Evolutionary conservation across 2,113 vertebrate genomes (phyloP).

Genomic region (Poeciliopsis occidentalis): DNA sequence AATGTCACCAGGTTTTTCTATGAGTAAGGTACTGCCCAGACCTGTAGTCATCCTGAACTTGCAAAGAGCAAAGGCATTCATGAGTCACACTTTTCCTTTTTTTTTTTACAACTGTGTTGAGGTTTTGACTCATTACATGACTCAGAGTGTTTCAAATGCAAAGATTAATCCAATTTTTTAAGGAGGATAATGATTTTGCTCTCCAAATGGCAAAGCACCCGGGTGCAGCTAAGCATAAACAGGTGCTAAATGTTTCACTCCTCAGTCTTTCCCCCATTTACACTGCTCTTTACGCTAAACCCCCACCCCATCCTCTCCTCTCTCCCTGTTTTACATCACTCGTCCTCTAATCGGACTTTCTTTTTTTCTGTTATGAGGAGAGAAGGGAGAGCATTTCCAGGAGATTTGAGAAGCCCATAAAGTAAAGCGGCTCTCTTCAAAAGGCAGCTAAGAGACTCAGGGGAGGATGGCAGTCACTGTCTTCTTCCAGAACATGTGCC

Average conservation of each 20-base stretch:
- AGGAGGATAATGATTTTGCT: slow-evolving; percentile 18
- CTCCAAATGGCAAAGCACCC: slow-evolving; percentile 1
- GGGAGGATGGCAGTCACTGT: slow-evolving; percentile 63
- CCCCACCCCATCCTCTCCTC: neutral
- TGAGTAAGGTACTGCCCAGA: neutral
- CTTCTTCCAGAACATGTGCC: slow-evolving; percentile 68
- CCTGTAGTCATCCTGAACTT: neutral
- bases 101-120: neutral
- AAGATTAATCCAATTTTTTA: neutral
- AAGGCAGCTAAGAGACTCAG: slow-evolving; percentile 71
- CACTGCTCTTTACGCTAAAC: slow-evolving; percentile 18
- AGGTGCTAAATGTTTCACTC: slow-evolving; percentile 34
- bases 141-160: slow-evolving; percentile 12
- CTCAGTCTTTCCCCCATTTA: slow-evolving; percentile 11
- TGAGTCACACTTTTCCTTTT: slow-evolving; percentile 1
- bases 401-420: slow-evolving; percentile 65
- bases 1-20: neutral
- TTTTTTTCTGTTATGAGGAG: slow-evolving; percentile 34
- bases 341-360: slow-evolving; percentile 56
- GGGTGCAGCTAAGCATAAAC: slow-evolving; percentile 33
- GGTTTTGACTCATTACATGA: slow-evolving; percentile 9
- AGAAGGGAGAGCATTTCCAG: slow-evolving; percentile 50
- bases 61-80: neutral
- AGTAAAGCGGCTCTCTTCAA: slow-evolving; percentile 63
- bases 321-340: slow-evolving; percentile 39